These are phyloP conservation scores for Lindbergichthys nudifrons DNA, from an alignment of 2,797 vertebrate species.

Conservation along the genomic window DNA sequence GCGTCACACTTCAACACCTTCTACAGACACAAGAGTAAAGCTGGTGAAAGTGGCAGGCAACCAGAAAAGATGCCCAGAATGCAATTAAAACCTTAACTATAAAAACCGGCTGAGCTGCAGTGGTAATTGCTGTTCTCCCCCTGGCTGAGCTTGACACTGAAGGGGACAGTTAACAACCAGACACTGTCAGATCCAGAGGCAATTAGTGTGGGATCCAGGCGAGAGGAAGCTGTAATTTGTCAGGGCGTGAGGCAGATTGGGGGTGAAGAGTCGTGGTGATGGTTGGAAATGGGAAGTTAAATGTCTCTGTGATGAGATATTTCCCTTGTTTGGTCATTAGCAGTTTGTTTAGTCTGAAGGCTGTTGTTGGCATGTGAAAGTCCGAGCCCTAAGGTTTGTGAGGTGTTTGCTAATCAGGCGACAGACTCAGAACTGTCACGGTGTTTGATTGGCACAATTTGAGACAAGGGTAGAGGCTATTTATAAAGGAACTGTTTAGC, in stretches of 20 bases:
- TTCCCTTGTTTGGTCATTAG: constrained; percentile 46
- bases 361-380: not conserved
- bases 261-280: constrained; percentile 2
- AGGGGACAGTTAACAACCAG: constrained; percentile 35
- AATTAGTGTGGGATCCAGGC: constrained; percentile 55
- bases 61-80: constrained; percentile 22
- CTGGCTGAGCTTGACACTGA: constrained; percentile 41
- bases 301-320: constrained; percentile 21
- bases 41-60: constrained; percentile 20
- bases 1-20: not conserved
- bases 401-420: not conserved
- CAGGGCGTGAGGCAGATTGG: constrained; percentile 14
- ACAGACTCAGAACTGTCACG: constrained; percentile 6
- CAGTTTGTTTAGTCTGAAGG: constrained; percentile 25
- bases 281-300: not conserved
- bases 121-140: constrained; percentile 56
- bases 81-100: constrained; percentile 57
- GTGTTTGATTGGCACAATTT: not conserved
- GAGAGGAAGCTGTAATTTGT: constrained; percentile 53
- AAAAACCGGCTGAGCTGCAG: constrained; percentile 27
- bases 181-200: constrained; percentile 52
- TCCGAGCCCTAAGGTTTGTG: not conserved
- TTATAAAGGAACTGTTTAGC: not conserved
- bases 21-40: constrained; percentile 30
- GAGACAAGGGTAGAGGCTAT: not conserved